Evolutionary conservation across 2,888 invertebrate genomes (phyloP).

Genomic region (Nasonovia ribisnigri): DNA sequence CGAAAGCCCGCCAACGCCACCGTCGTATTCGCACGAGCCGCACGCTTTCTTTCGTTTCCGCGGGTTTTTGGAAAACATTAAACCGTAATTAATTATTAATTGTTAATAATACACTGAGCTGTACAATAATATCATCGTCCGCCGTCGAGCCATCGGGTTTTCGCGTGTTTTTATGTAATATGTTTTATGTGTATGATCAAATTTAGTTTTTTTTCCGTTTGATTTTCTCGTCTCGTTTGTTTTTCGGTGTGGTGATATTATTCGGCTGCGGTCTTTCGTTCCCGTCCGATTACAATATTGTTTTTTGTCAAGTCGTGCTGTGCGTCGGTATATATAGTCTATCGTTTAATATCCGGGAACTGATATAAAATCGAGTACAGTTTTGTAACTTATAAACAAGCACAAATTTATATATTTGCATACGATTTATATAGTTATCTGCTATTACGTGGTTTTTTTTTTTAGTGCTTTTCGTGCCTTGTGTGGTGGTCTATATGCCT

Average conservation of each 20-base stretch:
- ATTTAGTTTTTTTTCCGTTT: not conserved
- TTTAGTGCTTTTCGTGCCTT: slow-evolving; percentile 52
- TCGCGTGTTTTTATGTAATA: not conserved
- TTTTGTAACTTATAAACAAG: not conserved
- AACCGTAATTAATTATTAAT: too few species aligned
- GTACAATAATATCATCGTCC: not conserved
- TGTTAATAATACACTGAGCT: not conserved
- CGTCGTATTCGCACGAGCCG: not conserved
- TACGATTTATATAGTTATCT: not conserved
- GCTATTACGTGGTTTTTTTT: slow-evolving; percentile 14
- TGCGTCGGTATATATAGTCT: not conserved
- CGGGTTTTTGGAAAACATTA: not conserved
- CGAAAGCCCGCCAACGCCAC: slow-evolving; percentile 63
- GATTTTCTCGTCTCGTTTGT: not conserved
- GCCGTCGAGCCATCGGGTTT: not conserved
- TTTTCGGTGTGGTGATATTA: not conserved
- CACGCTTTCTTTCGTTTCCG: slow-evolving; percentile 17
- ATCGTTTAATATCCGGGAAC: not conserved
- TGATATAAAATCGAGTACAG: not conserved
- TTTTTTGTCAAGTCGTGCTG: not conserved
- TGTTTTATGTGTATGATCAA: not conserved
- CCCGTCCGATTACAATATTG: not conserved
- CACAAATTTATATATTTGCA: not conserved
- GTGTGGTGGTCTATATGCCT: slow-evolving; percentile 6
- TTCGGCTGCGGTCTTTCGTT: not conserved